Conservation (phyloP, 2,888 invertebrate genomes). For the Periphyllus acericola region DNA sequence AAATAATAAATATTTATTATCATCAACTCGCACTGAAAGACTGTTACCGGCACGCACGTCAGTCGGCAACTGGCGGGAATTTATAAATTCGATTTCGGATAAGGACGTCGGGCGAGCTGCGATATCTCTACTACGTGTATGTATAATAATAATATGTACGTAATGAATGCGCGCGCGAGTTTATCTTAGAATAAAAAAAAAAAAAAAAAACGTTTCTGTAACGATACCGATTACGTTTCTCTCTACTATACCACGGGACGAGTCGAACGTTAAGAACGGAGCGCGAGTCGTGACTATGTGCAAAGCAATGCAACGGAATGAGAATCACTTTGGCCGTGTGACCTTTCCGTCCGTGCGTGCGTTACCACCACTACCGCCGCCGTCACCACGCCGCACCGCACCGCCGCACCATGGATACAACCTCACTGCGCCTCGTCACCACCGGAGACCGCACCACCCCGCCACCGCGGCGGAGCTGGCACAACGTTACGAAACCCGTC, state of each 20-base stretch:
- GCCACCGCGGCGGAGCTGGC: background rate
- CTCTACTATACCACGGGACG: conserved; percentile 12
- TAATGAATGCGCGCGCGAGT: conserved; percentile 28
- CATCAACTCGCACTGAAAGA: background rate
- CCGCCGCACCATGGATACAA: background rate
- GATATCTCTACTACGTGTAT: no score
- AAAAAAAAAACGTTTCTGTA: conserved; percentile 54
- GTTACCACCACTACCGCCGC: conserved; percentile 3
- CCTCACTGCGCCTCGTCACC: background rate
- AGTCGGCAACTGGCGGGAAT: conserved; percentile 57
- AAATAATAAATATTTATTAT: background rate
- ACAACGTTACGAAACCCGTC: conserved; percentile 38
- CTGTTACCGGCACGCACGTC: conserved; percentile 54
- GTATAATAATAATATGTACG: background rate
- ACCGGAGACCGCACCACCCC: background rate
- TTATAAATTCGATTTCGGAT: conserved; percentile 51
- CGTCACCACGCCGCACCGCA: background rate
- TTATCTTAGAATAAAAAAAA: conserved; percentile 12
- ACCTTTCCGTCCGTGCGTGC: conserved; percentile 38
- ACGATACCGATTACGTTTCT: conserved; percentile 58
- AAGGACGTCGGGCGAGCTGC: conserved; percentile 22
- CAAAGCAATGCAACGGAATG: conserved; percentile 58
- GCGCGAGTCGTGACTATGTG: conserved; percentile 62
- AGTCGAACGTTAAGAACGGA: conserved; percentile 53
- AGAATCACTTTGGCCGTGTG: conserved; percentile 61